A percentile compares a stretch with the other conserved stretches of the same genome.
phyloP scores from a whole-genome alignment of 2,797 vertebrate species.

The Taeniopygia guttata region DNA sequence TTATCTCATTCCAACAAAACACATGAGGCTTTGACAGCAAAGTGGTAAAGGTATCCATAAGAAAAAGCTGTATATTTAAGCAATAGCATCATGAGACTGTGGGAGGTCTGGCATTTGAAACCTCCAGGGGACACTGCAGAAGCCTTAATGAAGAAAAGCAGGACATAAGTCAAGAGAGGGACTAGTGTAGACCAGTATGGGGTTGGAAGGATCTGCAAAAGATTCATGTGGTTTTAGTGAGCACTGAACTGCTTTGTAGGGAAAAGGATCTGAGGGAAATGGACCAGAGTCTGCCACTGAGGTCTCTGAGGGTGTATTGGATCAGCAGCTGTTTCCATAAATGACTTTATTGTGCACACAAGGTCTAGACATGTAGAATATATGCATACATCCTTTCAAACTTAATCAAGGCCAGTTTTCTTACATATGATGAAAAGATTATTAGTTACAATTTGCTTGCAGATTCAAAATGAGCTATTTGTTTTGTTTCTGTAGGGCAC shows the following conservation, averaged over 20 bases:
- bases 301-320: background rate
- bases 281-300: background rate
- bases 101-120: background rate
- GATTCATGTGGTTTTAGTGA: background rate
- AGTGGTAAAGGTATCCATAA: background rate
- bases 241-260: background rate
- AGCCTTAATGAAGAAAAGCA: background rate
- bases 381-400: background rate
- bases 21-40: background rate
- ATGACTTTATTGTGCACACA: background rate
- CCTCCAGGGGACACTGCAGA: background rate
- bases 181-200: background rate
- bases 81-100: background rate
- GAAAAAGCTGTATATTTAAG: background rate
- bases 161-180: background rate
- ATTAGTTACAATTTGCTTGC: background rate
- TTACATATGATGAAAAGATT: background rate
- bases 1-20: background rate
- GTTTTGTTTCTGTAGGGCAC: background rate
- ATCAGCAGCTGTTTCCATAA: background rate
- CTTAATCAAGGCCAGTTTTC: background rate
- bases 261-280: background rate
- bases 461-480: background rate
- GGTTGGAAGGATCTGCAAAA: background rate
- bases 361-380: background rate